phyloP scores from a whole-genome alignment of 35 echinoderm and acorn worm genomes.

The Acanthaster planci region DNA sequence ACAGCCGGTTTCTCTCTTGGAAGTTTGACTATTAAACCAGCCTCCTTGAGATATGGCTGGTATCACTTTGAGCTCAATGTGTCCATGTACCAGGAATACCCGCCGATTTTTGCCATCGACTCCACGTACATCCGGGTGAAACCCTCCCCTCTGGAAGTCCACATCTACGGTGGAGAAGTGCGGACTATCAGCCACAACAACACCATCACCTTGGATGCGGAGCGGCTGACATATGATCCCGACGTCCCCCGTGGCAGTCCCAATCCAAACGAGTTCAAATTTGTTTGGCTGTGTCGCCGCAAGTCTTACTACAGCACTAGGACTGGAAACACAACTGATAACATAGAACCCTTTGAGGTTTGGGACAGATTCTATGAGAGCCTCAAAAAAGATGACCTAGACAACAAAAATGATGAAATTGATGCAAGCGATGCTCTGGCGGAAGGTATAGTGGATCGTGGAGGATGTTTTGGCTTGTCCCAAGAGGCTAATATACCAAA shows the following conservation, averaged over 20 bases:
- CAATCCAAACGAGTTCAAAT: conserved; percentile 26
- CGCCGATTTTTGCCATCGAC: background rate
- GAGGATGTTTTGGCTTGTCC: conserved; percentile 53
- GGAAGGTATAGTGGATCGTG: background rate
- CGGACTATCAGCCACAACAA: conserved; percentile 15
- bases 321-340: background rate
- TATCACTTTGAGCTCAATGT: conserved; percentile 54
- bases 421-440: conserved; percentile 7
- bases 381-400: background rate
- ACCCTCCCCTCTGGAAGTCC: conserved; percentile 24
- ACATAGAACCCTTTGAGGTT: conserved; percentile 51
- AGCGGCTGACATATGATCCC: conserved; percentile 33
- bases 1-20: conserved; percentile 3
- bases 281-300: conserved; percentile 58
- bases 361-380: conserved; percentile 40
- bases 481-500: background rate
- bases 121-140: conserved; percentile 22
- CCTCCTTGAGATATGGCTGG: conserved; percentile 23
- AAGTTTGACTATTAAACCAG: conserved; percentile 3
- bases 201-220: conserved; percentile 20
- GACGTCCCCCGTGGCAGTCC: background rate
- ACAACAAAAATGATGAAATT: conserved; percentile 6
- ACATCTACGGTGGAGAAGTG: conserved; percentile 34
- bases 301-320: conserved; percentile 15
- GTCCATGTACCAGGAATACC: conserved; percentile 41